Conservation (phyloP, 2,113 vertebrate genomes). For the Cheirogaleus medius region DNA sequence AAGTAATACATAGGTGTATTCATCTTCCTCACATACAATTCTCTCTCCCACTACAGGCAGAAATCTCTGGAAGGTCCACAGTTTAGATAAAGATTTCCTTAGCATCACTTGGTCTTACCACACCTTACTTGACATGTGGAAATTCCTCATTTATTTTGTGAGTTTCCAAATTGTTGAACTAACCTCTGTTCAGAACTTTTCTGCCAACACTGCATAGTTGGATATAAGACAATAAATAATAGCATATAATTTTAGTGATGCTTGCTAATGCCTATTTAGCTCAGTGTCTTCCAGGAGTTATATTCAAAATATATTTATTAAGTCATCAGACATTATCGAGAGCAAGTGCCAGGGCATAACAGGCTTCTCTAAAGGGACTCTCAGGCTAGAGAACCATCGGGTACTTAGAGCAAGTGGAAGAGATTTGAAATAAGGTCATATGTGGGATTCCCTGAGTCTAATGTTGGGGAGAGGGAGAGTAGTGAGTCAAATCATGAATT, state of each 20-base stretch:
- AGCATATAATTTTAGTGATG: not conserved
- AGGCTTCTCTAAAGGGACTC: not conserved
- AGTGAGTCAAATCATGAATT: not conserved
- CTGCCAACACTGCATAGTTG: not conserved
- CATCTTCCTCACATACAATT: not conserved
- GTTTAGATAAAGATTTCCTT: not conserved
- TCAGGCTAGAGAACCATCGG: not conserved
- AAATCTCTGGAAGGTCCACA: not conserved
- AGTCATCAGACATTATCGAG: not conserved
- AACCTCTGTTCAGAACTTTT: not conserved
- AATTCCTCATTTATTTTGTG: slow-evolving; percentile 13
- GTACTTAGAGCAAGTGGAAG: not conserved
- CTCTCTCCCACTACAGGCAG: not conserved
- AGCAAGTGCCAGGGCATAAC: not conserved
- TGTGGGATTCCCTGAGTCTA: not conserved
- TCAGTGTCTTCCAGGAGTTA: not conserved
- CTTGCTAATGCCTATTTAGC: not conserved
- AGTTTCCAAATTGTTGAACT: not conserved
- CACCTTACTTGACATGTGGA: not conserved
- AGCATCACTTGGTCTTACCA: not conserved
- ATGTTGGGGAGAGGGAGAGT: not conserved
- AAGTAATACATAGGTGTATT: not conserved
- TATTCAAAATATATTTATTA: not conserved
- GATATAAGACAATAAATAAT: not conserved
- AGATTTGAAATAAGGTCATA: not conserved